Percentiles rank a stretch among this genome's conserved stretches.
Evolutionary conservation across 2,113 vertebrate species (phyloP).

Genomic region (Blennius ocellaris): DNA sequence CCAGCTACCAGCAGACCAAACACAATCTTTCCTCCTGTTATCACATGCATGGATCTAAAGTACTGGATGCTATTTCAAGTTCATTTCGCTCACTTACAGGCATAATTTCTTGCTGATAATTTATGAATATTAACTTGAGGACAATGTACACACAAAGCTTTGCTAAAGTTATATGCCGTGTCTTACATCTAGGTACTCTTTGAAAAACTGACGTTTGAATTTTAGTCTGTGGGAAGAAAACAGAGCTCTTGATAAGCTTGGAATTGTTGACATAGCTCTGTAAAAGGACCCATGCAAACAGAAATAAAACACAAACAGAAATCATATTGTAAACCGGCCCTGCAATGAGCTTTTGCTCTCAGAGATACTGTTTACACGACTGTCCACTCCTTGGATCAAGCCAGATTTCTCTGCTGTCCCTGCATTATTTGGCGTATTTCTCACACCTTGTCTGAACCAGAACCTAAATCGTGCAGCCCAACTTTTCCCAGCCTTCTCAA

Average conservation of each 20-base stretch:
- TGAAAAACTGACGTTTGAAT: neutral
- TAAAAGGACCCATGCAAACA: neutral
- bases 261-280: neutral
- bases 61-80: neutral
- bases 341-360: neutral
- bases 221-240: neutral
- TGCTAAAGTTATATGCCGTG: neutral
- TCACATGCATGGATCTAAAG: neutral
- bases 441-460: neutral
- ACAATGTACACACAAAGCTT: neutral
- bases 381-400: neutral
- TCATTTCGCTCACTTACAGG: neutral
- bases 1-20: neutral
- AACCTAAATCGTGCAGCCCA: neutral
- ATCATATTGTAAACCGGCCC: neutral
- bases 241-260: neutral
- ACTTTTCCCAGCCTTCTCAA: no score
- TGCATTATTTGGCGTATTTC: neutral
- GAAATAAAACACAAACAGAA: neutral
- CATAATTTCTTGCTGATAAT: neutral
- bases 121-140: neutral
- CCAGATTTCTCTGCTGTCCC: neutral
- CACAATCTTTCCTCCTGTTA: neutral
- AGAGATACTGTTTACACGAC: constrained; percentile 7
- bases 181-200: neutral